Conservation (phyloP, 2,888 invertebrate species). For the Mycogona germanica region DNA sequence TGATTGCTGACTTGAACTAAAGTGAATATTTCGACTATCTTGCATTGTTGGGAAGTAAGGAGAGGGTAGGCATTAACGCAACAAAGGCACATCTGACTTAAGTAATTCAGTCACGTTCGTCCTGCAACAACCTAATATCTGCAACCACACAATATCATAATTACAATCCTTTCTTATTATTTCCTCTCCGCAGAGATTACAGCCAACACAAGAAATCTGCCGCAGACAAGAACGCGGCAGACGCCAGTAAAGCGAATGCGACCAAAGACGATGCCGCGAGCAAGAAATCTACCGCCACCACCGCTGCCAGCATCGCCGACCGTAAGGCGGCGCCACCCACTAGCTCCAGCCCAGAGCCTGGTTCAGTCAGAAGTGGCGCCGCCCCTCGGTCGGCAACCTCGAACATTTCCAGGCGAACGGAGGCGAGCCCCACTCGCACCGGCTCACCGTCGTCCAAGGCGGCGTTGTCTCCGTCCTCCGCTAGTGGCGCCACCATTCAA, state of each 20-base stretch:
- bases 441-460: background rate
- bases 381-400: no score
- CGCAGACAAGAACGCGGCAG: background rate
- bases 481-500: no score
- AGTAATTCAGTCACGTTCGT: no score
- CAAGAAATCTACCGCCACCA: no score
- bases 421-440: background rate
- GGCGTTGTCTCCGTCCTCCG: background rate
- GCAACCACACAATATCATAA: no score
- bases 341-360: background rate
- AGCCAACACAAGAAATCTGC: slow-evolving; percentile 15
- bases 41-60: no score
- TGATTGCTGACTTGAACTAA: no score
- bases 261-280: background rate
- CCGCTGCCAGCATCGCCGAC: background rate
- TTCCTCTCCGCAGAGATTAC: slow-evolving; percentile 14
- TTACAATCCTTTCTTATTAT: no score
- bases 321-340: background rate
- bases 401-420: background rate
- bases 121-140: no score
- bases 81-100: no score
- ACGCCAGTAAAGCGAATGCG: background rate
- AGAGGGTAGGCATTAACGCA: no score
- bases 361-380: background rate
- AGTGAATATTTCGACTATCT: no score